Percentiles rank a stretch among this genome's conserved stretches.
phyloP scores from a whole-genome alignment of 23 tunicate genomes.

The Corella eumyota region DNA sequence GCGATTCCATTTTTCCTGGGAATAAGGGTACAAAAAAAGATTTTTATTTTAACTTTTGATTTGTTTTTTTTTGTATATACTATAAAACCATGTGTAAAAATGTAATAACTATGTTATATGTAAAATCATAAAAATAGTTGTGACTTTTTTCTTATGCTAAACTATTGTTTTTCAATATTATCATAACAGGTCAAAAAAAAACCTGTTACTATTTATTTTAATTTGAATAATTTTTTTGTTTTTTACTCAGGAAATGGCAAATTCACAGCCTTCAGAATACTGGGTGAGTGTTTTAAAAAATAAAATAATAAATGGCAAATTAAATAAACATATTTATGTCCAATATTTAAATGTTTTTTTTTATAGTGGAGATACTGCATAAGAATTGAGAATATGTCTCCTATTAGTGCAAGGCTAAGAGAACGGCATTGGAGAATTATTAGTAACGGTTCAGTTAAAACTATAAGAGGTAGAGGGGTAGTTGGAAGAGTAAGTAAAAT shows the following conservation, averaged over 20 bases:
- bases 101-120: too few species aligned
- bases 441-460: conserved; percentile 84
- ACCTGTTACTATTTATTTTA: too few species aligned
- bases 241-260: conserved; percentile 1
- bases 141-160: too few species aligned
- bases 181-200: too few species aligned
- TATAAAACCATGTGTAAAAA: too few species aligned
- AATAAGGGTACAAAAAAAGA: conserved; percentile 24
- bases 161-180: too few species aligned
- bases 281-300: conserved; percentile 18
- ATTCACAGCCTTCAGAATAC: conserved; percentile 21
- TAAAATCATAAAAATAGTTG: background rate
- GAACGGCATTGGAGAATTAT: conserved; percentile 87
- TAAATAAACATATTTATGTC: too few species aligned
- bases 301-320: too few species aligned
- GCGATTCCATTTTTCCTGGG: conserved; percentile 93
- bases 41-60: too few species aligned
- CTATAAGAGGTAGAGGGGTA: conserved; percentile 76
- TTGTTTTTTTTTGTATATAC: too few species aligned
- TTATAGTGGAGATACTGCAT: conserved; percentile 78
- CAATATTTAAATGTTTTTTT: too few species aligned
- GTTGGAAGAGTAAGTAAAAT: conserved; percentile 51
- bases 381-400: conserved; percentile 71
- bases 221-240: background rate
- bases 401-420: conserved; percentile 34